Evolutionary conservation across 2,113 vertebrate species (phyloP), one percentile per base, ranked within the genome.

Genomic region (Sander lucioperca): DNA sequence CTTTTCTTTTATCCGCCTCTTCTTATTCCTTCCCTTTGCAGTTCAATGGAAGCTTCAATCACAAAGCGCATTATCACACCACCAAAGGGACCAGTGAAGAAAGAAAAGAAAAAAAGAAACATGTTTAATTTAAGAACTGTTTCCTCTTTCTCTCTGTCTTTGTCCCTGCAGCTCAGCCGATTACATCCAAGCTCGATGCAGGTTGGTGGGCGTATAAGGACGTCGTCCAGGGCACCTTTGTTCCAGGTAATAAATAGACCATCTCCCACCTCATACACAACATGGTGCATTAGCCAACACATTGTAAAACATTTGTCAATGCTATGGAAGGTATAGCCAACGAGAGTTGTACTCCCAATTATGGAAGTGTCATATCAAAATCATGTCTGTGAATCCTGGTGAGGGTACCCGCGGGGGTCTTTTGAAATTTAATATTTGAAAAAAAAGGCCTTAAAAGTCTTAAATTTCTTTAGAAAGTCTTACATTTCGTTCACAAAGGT

Each of bases 201-300:
- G 96, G 96, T 95, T 99, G 98, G 98, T 99, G 98, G 98, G 97
- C 98, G 2, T 99, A 99, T 75, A 99, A 99, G 90, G 98, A 99
- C 88, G 97, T 98, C 87, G 98, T 99, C 91, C 97, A 98, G 90
- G 98, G 98, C 90, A 99, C 97, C 95, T 99, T 99, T 93, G 97
- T 99, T 95, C 98, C 98, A 96, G 98, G 98, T 98, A 97, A 96
- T 4, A 48, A 97, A 95, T 4, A 45, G 36, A 79, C 30, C 61
- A 19, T 23, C 47, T 15, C 23, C 3, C 53, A 36, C 5, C 14
- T 73, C 43, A n/a, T 13, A 65, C n/a, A 11, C 21, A 57, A 11
- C 16, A 6, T 9, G 21, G 6, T 48, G 11, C 25, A 50, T 48
- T 27, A 10, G 13, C 43, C 56, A 68, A 19, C 30, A 57, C 53